A percentile compares a stretch with the other conserved stretches of the same genome.
Conservation (phyloP, 2,113 vertebrate genomes). For the Furnarius figulus region DNA sequence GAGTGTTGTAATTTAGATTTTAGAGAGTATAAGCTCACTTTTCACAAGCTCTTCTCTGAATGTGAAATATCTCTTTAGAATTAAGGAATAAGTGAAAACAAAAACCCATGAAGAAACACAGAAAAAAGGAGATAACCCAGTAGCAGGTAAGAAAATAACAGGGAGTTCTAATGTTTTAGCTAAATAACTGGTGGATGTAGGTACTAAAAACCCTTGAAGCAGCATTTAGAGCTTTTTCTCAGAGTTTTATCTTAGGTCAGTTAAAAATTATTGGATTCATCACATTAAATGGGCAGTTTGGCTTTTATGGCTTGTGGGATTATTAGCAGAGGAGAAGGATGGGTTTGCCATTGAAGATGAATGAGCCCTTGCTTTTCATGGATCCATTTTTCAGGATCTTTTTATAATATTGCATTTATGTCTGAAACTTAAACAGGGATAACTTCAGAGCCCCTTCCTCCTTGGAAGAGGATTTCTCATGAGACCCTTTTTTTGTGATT, state of each 20-base stretch:
- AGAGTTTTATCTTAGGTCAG: not conserved
- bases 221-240: not conserved
- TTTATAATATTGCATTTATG: not conserved
- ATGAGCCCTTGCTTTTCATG: accelerated
- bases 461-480: not conserved
- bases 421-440: not conserved
- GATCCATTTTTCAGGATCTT: not conserved
- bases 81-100: not conserved
- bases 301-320: not conserved
- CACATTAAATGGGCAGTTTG: not conserved
- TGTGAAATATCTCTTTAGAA: not conserved
- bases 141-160: not conserved
- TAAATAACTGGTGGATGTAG: not conserved
- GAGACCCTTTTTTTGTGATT: not conserved
- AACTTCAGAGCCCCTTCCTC: not conserved
- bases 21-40: not conserved
- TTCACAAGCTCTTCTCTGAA: not conserved
- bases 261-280: not conserved
- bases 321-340: not conserved
- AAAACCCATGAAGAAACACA: accelerated
- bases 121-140: not conserved
- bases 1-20: not conserved
- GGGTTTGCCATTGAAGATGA: not conserved
- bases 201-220: not conserved
- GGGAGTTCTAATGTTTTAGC: not conserved